These are phyloP conservation scores for Oreortyx pictus DNA, from an alignment of 2,797 vertebrate genomes.

Conservation along the genomic window DNA sequence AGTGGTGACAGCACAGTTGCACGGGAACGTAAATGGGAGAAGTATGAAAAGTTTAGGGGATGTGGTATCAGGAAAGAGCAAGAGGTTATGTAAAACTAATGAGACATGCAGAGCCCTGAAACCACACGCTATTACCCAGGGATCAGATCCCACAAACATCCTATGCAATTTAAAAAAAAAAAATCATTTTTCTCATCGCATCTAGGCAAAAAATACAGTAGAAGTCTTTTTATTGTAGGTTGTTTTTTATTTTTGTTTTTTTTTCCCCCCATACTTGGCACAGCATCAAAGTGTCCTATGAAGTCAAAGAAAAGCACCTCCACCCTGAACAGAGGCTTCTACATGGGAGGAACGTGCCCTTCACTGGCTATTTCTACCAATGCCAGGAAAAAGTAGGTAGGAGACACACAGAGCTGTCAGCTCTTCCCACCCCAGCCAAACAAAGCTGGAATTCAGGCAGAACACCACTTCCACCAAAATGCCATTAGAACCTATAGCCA, in stretches of 20 bases:
- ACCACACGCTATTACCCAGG: slow-evolving; percentile 47
- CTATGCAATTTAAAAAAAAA: slow-evolving; percentile 51
- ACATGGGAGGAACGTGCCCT: neutral
- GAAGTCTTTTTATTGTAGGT: neutral
- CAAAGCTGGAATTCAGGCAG: neutral
- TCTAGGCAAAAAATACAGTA: slow-evolving; percentile 27
- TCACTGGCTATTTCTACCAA: slow-evolving; percentile 9
- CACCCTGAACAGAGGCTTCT: slow-evolving; percentile 40
- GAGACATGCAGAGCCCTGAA: slow-evolving; percentile 59
- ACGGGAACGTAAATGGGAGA: neutral
- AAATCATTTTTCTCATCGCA: slow-evolving; percentile 30
- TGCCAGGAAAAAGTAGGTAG: slow-evolving; percentile 23
- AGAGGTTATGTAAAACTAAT: slow-evolving; percentile 60
- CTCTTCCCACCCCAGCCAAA: neutral
- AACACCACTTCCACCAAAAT: neutral
- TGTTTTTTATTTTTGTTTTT: neutral
- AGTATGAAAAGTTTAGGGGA: slow-evolving; percentile 25
- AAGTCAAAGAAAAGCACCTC: slow-evolving; percentile 61
- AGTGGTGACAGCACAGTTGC: slow-evolving; percentile 3
- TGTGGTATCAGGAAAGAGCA: slow-evolving; percentile 34
- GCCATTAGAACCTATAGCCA: accelerated
- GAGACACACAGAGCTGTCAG: neutral
- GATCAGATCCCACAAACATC: slow-evolving; percentile 52
- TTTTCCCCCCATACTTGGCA: slow-evolving; percentile 2
- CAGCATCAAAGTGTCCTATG: slow-evolving; percentile 42